Percentiles rank a stretch among this genome's conserved stretches.
phyloP scores from a whole-genome alignment of 2,888 invertebrate genomes.

The Microctonus brassicae region DNA sequence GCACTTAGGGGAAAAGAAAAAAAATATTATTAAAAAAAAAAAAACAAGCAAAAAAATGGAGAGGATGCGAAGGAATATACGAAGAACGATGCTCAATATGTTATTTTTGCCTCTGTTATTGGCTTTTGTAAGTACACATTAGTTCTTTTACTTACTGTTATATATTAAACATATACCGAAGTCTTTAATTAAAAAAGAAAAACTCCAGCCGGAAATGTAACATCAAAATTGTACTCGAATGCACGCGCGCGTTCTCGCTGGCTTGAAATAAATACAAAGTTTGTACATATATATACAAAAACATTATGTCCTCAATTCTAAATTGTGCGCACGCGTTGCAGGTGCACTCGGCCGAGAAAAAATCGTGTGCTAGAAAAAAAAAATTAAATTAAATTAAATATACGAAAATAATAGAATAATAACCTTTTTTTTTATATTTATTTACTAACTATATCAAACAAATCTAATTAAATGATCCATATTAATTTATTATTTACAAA shows the following conservation, averaged over 20 bases:
- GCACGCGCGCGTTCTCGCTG: conserved; percentile 18
- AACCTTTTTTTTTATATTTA: background rate
- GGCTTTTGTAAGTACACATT: conserved; percentile 60
- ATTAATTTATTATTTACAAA: no score
- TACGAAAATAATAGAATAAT: background rate
- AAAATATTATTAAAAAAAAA: conserved; percentile 44
- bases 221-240: background rate
- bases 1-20: background rate
- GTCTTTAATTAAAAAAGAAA: conserved; percentile 7
- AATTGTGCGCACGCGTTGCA: conserved; percentile 11
- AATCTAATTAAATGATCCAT: background rate
- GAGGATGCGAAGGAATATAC: conserved; percentile 66
- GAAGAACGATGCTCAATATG: conserved; percentile 60
- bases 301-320: conserved; percentile 20
- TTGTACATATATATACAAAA: background rate
- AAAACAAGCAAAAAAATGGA: conserved; percentile 56
- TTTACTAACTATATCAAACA: background rate
- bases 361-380: conserved; percentile 24
- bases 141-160: background rate
- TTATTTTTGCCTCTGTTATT: conserved; percentile 62
- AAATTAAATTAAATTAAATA: background rate
- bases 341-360: conserved; percentile 24
- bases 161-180: background rate
- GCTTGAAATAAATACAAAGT: background rate
- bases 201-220: conserved; percentile 1